Evolutionary conservation across 2,888 invertebrate genomes (phyloP), one percentile per base, ranked within the genome.

Genomic region (Lithophane semibrunnea): DNA sequence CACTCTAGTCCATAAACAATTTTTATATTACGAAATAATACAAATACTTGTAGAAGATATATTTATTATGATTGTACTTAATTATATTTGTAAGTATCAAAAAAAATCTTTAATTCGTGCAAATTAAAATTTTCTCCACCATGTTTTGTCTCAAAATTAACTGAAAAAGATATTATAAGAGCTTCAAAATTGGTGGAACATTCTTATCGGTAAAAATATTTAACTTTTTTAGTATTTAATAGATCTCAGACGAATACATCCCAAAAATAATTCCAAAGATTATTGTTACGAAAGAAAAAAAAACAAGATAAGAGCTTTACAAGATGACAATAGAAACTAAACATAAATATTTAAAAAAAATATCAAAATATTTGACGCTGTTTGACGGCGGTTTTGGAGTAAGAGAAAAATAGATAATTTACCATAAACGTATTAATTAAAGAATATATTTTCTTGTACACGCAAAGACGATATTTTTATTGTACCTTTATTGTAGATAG

Each of bases 211-310:
- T 66, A 86, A 80, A 79, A 75, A 68, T 79, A 73, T 80, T 76
- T 85, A 77, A 80, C 72, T 65, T 75, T 70, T 73, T 68, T 85
- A 85, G 71, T 84, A 80, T 80, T 84, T 84, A 80, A 80, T 91
- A 92, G 93, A 94, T 94, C 94, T 94, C 93, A 93, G 83, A 88
- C 84, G 85, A 89, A 89, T 88, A 92, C 91, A 94, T 93, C 93
- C 94, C 94, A 94, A 94, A 94, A 92, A 89, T 90, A 87, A 92
- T 92, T 92, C 93, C 93, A 93, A 93, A 93, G 90, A 92, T 89
- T 86, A 86, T 79, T 84, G 80, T 86, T 87, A 88, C 77, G 77
- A 88, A 68, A 63, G 80, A 80, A 80, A 69, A 83, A 29, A 84
- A 88, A 88, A 68, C 83, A 86, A 86, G 68, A 70, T 52, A 74